Percentiles rank a stretch among this genome's conserved stretches.
Conservation (phyloP, 1,140 invertebrate species). For the Drosophila triauraria region DNA sequence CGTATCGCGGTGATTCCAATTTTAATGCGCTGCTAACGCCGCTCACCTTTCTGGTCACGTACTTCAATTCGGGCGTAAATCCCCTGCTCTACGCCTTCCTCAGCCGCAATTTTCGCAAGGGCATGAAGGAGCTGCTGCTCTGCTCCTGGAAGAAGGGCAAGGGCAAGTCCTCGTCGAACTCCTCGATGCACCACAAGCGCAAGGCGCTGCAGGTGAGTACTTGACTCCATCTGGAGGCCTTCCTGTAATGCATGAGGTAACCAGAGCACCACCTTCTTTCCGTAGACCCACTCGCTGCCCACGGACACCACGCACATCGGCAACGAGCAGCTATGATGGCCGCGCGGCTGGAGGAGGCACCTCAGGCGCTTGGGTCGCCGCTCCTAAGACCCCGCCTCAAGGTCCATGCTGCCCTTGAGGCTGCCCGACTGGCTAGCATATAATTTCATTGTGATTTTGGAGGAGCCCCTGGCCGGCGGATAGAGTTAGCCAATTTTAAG, state of each 20-base stretch:
- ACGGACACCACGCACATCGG: conserved; percentile 84
- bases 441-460: conserved; percentile 67
- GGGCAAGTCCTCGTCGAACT: conserved; percentile 82
- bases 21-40: conserved; percentile 92
- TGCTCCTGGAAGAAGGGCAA: conserved; percentile 86
- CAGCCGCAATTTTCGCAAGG: conserved; percentile 91
- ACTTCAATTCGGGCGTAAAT: conserved; percentile 94
- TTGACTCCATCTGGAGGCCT: neutral
- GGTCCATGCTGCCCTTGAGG: conserved; percentile 14
- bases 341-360: conserved; percentile 52
- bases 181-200: conserved; percentile 83
- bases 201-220: conserved; percentile 79
- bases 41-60: conserved; percentile 93
- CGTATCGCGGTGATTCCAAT: conserved; percentile 88
- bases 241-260: neutral
- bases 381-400: conserved; percentile 44
- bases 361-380: conserved; percentile 59
- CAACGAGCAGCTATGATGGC: conserved; percentile 84
- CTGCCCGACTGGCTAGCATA: conserved; percentile 21
- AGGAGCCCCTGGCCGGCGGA: conserved; percentile 31
- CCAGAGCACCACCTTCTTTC: conserved; percentile 4
- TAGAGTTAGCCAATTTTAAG: conserved; percentile 46
- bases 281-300: conserved; percentile 82
- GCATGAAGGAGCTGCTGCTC: conserved; percentile 89
- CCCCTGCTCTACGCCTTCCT: conserved; percentile 94